Evolutionary conservation across 2,113 vertebrate genomes (phyloP).

Genomic region (Arvicanthis niloticus): DNA sequence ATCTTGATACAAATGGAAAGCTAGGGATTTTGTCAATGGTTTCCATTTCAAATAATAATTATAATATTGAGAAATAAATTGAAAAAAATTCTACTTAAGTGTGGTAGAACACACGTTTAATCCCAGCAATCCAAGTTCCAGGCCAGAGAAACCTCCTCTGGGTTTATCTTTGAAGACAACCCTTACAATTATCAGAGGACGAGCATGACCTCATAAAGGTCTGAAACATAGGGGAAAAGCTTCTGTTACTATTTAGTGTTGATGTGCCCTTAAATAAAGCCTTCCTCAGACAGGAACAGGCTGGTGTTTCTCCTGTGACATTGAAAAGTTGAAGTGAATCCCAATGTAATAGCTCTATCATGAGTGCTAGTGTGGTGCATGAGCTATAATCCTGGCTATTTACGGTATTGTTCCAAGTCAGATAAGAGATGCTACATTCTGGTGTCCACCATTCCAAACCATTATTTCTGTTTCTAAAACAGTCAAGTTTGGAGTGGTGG

Average conservation of each 20-base stretch:
- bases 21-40: neutral
- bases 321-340: constrained; percentile 23
- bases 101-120: neutral
- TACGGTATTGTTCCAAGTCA: constrained; percentile 66
- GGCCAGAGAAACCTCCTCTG: too few species aligned
- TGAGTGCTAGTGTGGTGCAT: constrained; percentile 49
- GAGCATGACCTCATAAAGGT: neutral
- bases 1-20: neutral
- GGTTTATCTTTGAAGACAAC: constrained; percentile 7
- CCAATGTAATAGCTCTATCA: constrained; percentile 60
- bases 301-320: constrained; percentile 47
- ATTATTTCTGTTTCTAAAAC: constrained; percentile 46
- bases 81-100: neutral
- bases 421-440: constrained; percentile 45
- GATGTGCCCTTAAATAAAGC: constrained; percentile 39
- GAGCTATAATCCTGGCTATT: constrained; percentile 63
- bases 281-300: constrained; percentile 19
- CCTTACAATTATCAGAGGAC: neutral
- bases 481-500: neutral
- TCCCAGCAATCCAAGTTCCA: neutral
- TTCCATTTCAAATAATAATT: constrained; percentile 52
- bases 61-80: neutral
- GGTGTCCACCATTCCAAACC: constrained; percentile 51
- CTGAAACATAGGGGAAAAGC: neutral
- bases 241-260: constrained; percentile 11